Evolutionary conservation across 37 sponge, comb jelly and placozoan genomes (phyloP).

Genomic region (Chondrilla cf. caribensis): DNA sequence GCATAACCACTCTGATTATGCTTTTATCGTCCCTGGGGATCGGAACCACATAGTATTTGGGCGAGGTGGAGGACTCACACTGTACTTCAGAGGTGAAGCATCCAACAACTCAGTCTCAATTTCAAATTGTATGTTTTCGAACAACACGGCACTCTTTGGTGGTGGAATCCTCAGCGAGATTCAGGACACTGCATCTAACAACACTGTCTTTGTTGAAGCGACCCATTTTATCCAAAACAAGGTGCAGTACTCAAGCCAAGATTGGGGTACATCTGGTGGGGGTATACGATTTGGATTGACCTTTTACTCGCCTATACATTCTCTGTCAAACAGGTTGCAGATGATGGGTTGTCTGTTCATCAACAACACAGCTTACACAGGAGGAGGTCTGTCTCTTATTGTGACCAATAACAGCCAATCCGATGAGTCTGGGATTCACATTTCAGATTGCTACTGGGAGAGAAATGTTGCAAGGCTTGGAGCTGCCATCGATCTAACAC

Average conservation of each 20-base stretch:
- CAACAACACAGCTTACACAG: background rate
- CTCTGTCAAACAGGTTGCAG: background rate
- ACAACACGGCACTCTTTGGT: constrained; percentile 22
- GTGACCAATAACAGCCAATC: background rate
- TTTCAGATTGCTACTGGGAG: background rate
- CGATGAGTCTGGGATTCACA: background rate
- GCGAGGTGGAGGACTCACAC: constrained; percentile 51
- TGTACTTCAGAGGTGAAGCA: constrained; percentile 35
- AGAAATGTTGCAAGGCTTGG: constrained; percentile 16
- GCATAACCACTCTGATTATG: background rate
- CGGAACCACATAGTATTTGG: constrained; percentile 43
- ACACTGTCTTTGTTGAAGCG: constrained; percentile 6
- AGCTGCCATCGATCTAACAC: constrained; percentile 12
- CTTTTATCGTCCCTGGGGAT: background rate
- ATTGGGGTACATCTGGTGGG: background rate
- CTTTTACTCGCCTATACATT: background rate
- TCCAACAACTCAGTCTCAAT: constrained; percentile 15
- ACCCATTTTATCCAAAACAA: too few relatives aligned
- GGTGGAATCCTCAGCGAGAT: constrained; percentile 35
- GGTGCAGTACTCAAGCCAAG: too few relatives aligned
- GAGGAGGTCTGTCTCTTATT: background rate
- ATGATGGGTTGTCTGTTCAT: background rate
- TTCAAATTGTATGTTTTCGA: constrained; percentile 3
- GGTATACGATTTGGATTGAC: constrained; percentile 1
- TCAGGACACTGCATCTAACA: constrained; percentile 26